Evolutionary conservation across 2,113 vertebrate species (phyloP), one percentile per base, ranked within the genome.

Genomic region (Hyla sarda): DNA sequence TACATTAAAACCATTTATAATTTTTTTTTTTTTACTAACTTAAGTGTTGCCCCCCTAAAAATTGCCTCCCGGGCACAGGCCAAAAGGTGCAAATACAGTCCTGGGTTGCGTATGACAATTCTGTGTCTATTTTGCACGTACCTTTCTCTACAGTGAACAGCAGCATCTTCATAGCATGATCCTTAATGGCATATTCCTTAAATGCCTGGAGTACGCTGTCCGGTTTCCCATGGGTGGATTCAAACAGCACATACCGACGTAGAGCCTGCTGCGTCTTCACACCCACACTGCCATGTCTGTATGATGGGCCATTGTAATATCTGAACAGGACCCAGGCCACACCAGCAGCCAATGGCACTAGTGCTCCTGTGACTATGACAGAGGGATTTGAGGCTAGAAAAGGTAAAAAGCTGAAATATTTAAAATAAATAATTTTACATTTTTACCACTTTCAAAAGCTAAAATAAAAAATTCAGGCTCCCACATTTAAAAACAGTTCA

Each of bases 121-220:
- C 41, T 41, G 8, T 41, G 67, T 28, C 30, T 37, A 28, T 54
- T 2, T 0, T 14, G 28, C 16, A 21, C 23, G 16, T 56, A 83
- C 82, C 82, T 83, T 83, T 48, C 16, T 73, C 67, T 56, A 12
- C 7, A 73, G 82, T 83, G 45, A 83, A 83, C 6, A 83, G 69
- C 32, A 79, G 37, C 25, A 25, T n/a, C 25, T 73, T 41, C 47
- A 86, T 73, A 9, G 21, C 52, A 10, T 0, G 25, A n/a, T 81
- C 67, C 92, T 93, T 10, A 90, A 2, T 28, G 50, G 82, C 48
- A 9, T 83, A 83, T 19, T 72, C 89, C 87, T 93, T 88, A 84
- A 93, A 95, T 47, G 94, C 91, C 81, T 89, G 89, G 45, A 94
- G 87, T 54, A 95, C 92, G 3, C 93, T 95, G 82, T 91, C 84